Conservation (phyloP, 2,113 vertebrate genomes). For the Cyanoramphus novaezelandiae region DNA sequence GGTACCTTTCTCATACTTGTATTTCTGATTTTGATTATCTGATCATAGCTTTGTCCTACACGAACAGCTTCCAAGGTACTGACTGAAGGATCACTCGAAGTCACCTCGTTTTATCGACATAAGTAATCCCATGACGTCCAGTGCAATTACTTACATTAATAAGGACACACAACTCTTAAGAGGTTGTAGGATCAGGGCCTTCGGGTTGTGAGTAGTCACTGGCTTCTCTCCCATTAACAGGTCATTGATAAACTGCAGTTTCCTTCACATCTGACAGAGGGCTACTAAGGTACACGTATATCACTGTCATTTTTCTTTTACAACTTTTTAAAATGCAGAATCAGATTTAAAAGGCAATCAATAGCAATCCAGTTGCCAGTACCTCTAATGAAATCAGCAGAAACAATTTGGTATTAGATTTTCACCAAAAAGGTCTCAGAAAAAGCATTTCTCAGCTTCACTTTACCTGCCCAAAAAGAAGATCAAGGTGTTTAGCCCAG, state of each 20-base stretch:
- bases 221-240: constrained; percentile 19
- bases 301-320: constrained; percentile 7
- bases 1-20: not conserved
- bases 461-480: not conserved
- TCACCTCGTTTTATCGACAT: rapidly evolving
- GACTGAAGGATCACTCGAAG: not conserved
- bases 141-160: not conserved
- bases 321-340: constrained; percentile 27
- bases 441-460: not conserved
- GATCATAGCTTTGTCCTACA: not conserved
- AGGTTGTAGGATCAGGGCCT: not conserved
- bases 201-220: not conserved
- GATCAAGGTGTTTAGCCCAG: not conserved
- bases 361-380: not conserved
- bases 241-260: constrained; percentile 33
- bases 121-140: not conserved
- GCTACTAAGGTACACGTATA: not conserved
- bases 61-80: not conserved
- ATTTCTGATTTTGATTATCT: not conserved
- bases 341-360: constrained; percentile 35
- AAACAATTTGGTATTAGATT: constrained; percentile 31
- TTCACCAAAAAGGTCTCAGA: not conserved
- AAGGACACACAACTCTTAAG: not conserved
- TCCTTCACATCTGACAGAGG: not conserved
- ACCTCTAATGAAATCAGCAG: constrained; percentile 24